These are phyloP conservation scores for Globia sparganii DNA, from an alignment of 2,888 invertebrate genomes.

Conservation along the genomic window DNA sequence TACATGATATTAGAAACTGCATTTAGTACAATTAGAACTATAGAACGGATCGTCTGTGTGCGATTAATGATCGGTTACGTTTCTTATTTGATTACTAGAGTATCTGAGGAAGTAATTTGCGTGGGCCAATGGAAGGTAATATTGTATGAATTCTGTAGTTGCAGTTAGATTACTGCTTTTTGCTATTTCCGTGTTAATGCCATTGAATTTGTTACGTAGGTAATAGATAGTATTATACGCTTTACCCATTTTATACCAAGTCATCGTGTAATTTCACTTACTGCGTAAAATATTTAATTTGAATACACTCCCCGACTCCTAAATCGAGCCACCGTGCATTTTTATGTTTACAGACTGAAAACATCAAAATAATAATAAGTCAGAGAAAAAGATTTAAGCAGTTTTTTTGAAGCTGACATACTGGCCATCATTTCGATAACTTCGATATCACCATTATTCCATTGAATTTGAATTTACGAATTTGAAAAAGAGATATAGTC, in stretches of 20 bases:
- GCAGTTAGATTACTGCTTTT: slow-evolving; percentile 35
- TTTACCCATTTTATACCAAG: slow-evolving; percentile 14
- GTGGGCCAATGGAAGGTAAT: slow-evolving; percentile 52
- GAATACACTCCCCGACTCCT: not conserved
- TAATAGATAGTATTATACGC: slow-evolving; percentile 1
- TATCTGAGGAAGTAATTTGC: slow-evolving; percentile 64
- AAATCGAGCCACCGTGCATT: not conserved
- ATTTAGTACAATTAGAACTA: slow-evolving; percentile 34
- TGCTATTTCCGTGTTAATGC: slow-evolving; percentile 44
- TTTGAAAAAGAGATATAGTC: not conserved
- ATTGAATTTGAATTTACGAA: not conserved
- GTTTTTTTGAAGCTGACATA: not conserved
- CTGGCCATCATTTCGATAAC: not conserved
- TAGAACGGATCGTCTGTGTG: slow-evolving; percentile 31
- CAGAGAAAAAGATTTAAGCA: not conserved
- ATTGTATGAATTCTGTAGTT: slow-evolving; percentile 45
- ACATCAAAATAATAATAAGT: not conserved
- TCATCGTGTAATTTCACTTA: slow-evolving; percentile 18
- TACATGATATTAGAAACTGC: slow-evolving; percentile 31
- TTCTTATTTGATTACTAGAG: slow-evolving; percentile 59
- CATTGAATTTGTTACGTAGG: slow-evolving; percentile 30
- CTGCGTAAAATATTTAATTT: slow-evolving; percentile 15
- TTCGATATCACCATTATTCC: not conserved
- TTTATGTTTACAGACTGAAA: not conserved
- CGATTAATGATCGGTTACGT: slow-evolving; percentile 56